These are phyloP conservation scores for Oscarella lobularis DNA, from an alignment of 37 sponge, comb jelly and placozoan genomes.

Conservation along the genomic window DNA sequence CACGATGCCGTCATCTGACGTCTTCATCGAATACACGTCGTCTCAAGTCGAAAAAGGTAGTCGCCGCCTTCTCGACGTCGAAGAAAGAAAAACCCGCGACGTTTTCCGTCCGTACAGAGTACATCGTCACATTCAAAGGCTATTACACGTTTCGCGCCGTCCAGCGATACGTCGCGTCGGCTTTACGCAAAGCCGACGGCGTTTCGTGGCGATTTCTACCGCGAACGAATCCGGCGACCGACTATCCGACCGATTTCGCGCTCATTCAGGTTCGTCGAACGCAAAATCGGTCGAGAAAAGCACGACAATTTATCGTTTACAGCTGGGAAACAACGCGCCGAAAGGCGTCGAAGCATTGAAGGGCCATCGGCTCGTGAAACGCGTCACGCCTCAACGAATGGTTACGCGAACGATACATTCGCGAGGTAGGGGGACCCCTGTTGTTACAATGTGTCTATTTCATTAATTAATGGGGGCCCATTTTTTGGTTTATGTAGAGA, in stretches of 20 bases:
- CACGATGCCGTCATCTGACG: neutral
- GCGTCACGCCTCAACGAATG: conserved; percentile 57
- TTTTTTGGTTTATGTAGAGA: no score
- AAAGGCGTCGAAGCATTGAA: conserved; percentile 21
- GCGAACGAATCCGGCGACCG: conserved; percentile 37
- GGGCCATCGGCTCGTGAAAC: conserved; percentile 36
- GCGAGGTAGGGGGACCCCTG: neutral
- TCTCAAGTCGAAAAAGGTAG: neutral
- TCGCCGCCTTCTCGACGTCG: no score
- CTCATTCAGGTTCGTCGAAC: conserved; percentile 26
- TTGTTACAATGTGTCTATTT: neutral
- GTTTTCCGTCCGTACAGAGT: no score
- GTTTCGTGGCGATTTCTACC: conserved; percentile 41
- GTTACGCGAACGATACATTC: conserved; percentile 25
- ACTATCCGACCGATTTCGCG: conserved; percentile 77
- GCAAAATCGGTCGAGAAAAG: no score
- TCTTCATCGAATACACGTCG: neutral
- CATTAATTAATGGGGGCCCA: no score
- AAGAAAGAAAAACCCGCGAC: no score
- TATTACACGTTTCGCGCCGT: conserved; percentile 55
- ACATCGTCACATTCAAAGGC: conserved; percentile 67
- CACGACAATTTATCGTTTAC: no score
- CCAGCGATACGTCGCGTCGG: conserved; percentile 42
- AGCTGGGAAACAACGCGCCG: neutral
- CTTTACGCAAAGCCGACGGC: conserved; percentile 13